Conservation (phyloP, 2,113 vertebrate species). For the Amblyopsis rosae region DNA sequence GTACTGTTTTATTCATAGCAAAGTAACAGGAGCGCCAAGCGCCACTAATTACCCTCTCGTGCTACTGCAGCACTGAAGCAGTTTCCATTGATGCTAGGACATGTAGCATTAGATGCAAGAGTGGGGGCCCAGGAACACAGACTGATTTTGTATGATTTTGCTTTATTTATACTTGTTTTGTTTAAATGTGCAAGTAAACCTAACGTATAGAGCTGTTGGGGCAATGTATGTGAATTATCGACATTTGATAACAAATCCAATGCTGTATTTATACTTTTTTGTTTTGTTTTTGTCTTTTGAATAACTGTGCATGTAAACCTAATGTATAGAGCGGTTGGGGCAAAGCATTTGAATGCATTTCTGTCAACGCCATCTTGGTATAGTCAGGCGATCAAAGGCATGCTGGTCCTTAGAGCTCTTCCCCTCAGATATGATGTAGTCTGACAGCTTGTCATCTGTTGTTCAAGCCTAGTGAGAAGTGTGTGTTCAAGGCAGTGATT, state of each 20-base stretch:
- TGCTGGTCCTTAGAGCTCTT: slow-evolving; percentile 34
- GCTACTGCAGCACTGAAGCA: no score
- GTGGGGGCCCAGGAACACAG: slow-evolving; percentile 20
- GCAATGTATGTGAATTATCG: no score
- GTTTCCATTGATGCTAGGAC: slow-evolving; percentile 7
- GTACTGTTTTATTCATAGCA: slow-evolving; percentile 23
- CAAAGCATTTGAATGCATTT: no score
- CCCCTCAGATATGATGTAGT: slow-evolving; percentile 49
- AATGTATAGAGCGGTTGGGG: no score
- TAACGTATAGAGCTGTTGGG: no score
- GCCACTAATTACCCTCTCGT: slow-evolving; percentile 32
- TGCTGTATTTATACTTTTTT: no score
- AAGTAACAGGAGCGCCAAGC: slow-evolving; percentile 26
- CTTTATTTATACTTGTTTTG: no score
- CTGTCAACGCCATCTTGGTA: slow-evolving; percentile 29
- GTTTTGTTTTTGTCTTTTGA: no score
- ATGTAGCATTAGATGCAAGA: slow-evolving; percentile 17
- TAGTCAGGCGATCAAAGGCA: slow-evolving; percentile 60
- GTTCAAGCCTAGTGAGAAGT: slow-evolving; percentile 38
- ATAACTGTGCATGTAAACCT: no score
- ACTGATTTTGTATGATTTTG: slow-evolving; percentile 3
- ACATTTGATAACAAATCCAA: no score
- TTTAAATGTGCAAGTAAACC: no score
- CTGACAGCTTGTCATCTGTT: slow-evolving; percentile 64
- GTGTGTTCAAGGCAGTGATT: slow-evolving; percentile 39